Conservation (phyloP, 2,888 invertebrate genomes). For the Ornithoptera priamus region DNA sequence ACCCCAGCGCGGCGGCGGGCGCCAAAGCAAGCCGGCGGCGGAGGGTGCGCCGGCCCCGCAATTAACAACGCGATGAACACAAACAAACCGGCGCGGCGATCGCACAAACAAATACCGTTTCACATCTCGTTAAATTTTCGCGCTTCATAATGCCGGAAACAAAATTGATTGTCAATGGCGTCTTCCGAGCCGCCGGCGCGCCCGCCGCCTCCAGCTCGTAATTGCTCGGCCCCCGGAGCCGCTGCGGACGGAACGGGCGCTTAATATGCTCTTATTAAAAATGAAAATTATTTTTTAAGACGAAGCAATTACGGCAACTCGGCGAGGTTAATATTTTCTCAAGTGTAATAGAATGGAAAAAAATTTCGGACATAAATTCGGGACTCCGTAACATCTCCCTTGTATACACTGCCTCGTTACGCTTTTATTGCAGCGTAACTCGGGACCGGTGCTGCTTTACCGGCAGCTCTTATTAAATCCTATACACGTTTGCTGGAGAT, state of each 20-base stretch:
- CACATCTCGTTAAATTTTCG: conserved; percentile 40
- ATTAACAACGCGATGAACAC: conserved; percentile 28
- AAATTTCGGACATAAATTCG: conserved; percentile 1
- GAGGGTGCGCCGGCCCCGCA: conserved; percentile 11
- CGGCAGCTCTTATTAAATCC: too few species aligned
- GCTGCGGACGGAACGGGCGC: conserved; percentile 15
- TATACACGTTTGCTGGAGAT: too few species aligned
- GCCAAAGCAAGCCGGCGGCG: background rate
- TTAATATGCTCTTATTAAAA: conserved; percentile 32
- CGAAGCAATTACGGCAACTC: conserved; percentile 26
- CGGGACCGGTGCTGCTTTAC: too few species aligned
- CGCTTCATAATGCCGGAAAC: conserved; percentile 36
- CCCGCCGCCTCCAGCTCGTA: conserved; percentile 31
- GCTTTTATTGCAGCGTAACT: background rate
- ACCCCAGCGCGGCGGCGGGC: background rate
- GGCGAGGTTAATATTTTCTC: conserved; percentile 26
- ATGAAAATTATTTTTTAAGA: conserved; percentile 29
- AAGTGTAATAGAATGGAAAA: conserved; percentile 17
- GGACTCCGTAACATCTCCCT: background rate
- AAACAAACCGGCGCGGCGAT: conserved; percentile 21
- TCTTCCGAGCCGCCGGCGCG: conserved; percentile 31
- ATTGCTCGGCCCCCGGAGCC: conserved; percentile 32
- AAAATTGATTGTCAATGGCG: conserved; percentile 37
- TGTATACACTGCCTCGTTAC: background rate
- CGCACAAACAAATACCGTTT: conserved; percentile 21